Conservation (phyloP, 2,888 invertebrate species). For the Drosophila bunnanda region DNA sequence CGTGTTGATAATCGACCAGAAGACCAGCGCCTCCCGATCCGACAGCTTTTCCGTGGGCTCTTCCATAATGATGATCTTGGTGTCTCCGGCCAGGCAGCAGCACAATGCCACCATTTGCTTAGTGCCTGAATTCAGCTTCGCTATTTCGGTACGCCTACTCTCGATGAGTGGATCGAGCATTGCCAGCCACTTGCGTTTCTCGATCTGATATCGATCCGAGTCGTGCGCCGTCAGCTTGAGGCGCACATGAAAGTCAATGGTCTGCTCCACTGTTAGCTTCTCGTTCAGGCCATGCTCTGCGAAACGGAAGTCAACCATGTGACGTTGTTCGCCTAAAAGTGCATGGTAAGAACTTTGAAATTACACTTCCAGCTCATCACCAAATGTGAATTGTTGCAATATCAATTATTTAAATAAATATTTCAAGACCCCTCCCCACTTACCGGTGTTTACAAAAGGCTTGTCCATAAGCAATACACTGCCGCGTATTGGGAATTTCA, state of each 20-base stretch:
- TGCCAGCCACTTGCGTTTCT: constrained; percentile 88
- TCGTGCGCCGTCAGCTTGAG: constrained; percentile 86
- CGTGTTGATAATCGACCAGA: constrained; percentile 91
- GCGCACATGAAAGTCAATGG: constrained; percentile 91
- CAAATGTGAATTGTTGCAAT: background rate
- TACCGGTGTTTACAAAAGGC: constrained; percentile 85
- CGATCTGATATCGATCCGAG: constrained; percentile 85
- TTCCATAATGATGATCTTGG: constrained; percentile 85
- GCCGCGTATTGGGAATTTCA: constrained; percentile 86
- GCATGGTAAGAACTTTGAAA: background rate
- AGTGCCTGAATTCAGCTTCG: constrained; percentile 89
- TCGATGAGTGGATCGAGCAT: constrained; percentile 87
- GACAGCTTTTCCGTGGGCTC: constrained; percentile 85
- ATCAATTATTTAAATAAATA: background rate
- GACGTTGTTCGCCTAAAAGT: constrained; percentile 85
- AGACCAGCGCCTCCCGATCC: constrained; percentile 89
- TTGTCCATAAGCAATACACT: constrained; percentile 26
- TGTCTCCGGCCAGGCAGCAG: constrained; percentile 89
- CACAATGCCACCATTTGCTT: constrained; percentile 90
- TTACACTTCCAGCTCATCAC: too few species aligned
- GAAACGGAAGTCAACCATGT: constrained; percentile 90
- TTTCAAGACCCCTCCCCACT: background rate
- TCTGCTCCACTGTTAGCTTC: constrained; percentile 91
- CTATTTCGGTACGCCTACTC: constrained; percentile 85
- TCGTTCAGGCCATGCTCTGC: constrained; percentile 92